A percentile compares a stretch with the other conserved stretches of the same genome.
These are phyloP conservation scores for Alouatta palliata DNA, from an alignment of 2,113 vertebrate genomes.

Conservation along the genomic window DNA sequence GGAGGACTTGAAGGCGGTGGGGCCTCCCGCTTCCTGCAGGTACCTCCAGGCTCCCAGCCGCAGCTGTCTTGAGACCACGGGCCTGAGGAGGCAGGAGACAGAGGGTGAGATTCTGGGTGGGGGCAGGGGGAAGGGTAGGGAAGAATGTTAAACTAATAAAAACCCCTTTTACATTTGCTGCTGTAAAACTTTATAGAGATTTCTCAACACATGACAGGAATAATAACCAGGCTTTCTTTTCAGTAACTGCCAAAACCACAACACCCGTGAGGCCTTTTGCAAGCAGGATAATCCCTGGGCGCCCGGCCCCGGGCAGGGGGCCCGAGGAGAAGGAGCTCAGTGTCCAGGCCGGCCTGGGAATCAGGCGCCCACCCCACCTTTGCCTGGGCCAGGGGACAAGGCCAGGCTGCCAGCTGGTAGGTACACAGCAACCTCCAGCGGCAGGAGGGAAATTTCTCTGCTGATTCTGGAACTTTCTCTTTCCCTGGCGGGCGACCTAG, in stretches of 20 bases:
- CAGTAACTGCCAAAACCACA: slow-evolving; percentile 58
- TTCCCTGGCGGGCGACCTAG: rapidly evolving
- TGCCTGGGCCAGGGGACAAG: not conserved
- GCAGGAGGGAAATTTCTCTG: not conserved
- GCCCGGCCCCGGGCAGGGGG: not conserved
- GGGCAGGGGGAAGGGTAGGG: not conserved
- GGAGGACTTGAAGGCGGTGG: rapidly evolving
- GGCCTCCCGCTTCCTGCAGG: rapidly evolving
- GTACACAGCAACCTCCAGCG: slow-evolving; percentile 3
- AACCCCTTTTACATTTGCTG: not conserved
- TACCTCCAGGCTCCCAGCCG: rapidly evolving
- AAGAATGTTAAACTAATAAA: slow-evolving; percentile 40
- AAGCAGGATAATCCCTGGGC: not conserved
- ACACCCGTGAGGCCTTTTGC: not conserved
- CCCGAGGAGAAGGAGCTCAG: not conserved
- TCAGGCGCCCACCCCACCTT: rapidly evolving
- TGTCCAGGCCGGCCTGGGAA: not conserved
- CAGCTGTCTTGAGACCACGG: not conserved
- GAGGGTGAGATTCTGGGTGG: rapidly evolving
- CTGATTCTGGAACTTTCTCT: slow-evolving; percentile 28
- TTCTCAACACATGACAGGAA: slow-evolving; percentile 55
- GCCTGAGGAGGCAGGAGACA: not conserved
- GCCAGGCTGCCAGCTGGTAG: rapidly evolving
- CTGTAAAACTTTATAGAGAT: slow-evolving; percentile 71
- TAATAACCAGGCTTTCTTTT: slow-evolving; percentile 55